A percentile compares a stretch with the other conserved stretches of the same genome.
Conservation (phyloP, 2,113 vertebrate genomes). For the Burhinus bistriatus region DNA sequence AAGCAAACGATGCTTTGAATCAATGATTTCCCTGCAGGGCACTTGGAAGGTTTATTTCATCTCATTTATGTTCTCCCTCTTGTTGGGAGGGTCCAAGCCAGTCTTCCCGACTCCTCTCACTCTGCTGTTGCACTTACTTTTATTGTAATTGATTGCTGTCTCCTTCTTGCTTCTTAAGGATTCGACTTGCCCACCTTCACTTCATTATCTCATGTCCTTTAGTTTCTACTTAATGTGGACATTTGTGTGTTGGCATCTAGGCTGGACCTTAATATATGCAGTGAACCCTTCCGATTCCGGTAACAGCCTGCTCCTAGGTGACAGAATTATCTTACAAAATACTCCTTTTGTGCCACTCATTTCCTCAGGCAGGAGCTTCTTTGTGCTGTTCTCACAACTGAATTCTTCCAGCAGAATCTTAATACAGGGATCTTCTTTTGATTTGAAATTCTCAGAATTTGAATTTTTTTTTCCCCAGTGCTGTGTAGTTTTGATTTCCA, state of each 20-base stretch:
- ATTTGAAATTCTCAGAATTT: background rate
- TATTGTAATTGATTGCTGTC: background rate
- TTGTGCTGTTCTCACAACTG: background rate
- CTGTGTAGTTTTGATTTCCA: background rate
- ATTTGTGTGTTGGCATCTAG: background rate
- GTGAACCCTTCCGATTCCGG: background rate
- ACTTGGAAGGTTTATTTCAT: background rate
- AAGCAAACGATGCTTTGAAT: background rate
- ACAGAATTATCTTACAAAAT: background rate
- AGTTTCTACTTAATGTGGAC: background rate
- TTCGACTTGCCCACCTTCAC: background rate
- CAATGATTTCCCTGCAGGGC: background rate
- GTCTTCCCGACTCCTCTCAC: background rate
- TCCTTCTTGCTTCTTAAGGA: background rate
- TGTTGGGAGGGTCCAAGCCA: background rate
- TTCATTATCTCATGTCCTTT: background rate
- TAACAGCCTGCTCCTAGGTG: background rate
- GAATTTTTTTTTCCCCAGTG: background rate
- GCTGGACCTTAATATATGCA: background rate
- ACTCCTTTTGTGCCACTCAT: background rate
- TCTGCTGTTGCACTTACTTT: background rate
- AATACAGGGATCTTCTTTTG: background rate
- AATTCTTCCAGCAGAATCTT: conserved; percentile 1
- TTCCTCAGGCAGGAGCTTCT: background rate
- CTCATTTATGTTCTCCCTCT: background rate